Conservation (phyloP, 2,888 invertebrate species). For the Himalopsyche anomala region DNA sequence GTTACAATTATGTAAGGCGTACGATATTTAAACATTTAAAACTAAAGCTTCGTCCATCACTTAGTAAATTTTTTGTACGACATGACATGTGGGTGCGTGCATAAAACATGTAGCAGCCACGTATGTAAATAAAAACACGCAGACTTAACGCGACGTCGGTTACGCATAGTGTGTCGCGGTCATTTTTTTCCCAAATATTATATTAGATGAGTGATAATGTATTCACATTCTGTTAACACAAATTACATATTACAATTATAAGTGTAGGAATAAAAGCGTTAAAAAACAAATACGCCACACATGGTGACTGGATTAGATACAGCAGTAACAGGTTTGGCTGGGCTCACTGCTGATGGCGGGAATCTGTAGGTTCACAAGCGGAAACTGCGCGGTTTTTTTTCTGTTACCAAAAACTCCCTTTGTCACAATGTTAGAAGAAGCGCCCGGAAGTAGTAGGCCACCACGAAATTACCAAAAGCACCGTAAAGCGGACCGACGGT, state of each 20-base stretch:
- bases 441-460: slow-evolving; percentile 23
- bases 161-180: no score
- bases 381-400: neutral
- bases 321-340: slow-evolving; percentile 19
- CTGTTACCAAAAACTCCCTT: slow-evolving; percentile 23
- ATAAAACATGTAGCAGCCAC: no score
- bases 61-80: no score
- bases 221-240: neutral
- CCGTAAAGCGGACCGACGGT: slow-evolving; percentile 45
- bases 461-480: slow-evolving; percentile 49
- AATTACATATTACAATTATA: neutral
- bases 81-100: no score
- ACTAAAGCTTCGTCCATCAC: no score
- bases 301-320: slow-evolving; percentile 9
- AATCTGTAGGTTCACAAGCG: slow-evolving; percentile 12
- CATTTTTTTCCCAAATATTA: no score
- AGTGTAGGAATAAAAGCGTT: neutral
- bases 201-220: neutral
- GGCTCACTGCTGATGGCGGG: slow-evolving; percentile 25
- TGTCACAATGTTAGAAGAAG: slow-evolving; percentile 23
- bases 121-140: no score
- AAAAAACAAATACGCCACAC: neutral
- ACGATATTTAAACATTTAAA: no score
- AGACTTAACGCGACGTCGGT: no score
- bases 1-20: no score